A percentile compares a stretch with the other conserved stretches of the same genome.
phyloP scores from a whole-genome alignment of 1,140 invertebrate species.

The Hylaeus volcanicus region DNA sequence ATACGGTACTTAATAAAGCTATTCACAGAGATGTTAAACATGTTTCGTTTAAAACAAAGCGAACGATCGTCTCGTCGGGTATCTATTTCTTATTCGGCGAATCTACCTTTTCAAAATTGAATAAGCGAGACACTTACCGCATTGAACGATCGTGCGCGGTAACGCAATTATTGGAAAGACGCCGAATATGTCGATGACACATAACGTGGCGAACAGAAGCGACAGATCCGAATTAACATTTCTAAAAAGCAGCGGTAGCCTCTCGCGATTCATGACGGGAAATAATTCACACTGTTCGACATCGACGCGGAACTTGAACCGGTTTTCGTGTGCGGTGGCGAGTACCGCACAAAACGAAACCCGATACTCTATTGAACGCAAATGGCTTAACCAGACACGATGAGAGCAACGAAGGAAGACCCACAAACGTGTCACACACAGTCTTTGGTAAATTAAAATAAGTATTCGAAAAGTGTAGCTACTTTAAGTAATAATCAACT shows the following conservation, averaged over 20 bases:
- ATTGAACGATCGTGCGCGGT: slow-evolving; percentile 86
- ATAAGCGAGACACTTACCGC: slow-evolving; percentile 80
- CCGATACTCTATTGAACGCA: slow-evolving; percentile 69
- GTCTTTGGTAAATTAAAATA: neutral
- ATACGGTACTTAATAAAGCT: neutral
- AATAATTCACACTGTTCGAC: slow-evolving; percentile 9
- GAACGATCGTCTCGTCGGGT: neutral
- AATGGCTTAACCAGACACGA: slow-evolving; percentile 42
- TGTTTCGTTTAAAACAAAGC: too few relatives aligned
- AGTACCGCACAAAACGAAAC: slow-evolving; percentile 63
- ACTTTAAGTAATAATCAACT: too few relatives aligned
- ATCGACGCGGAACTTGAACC: slow-evolving; percentile 59
- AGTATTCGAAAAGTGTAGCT: too few relatives aligned
- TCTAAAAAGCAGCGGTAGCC: slow-evolving; percentile 64
- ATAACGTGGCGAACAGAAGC: slow-evolving; percentile 86
- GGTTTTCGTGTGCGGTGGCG: slow-evolving; percentile 59
- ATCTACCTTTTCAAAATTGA: neutral
- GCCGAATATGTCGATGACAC: slow-evolving; percentile 90
- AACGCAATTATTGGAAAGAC: slow-evolving; percentile 89
- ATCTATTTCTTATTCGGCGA: neutral
- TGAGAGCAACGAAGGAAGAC: slow-evolving; percentile 63
- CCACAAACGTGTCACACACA: slow-evolving; percentile 45
- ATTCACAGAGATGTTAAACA: too few relatives aligned
- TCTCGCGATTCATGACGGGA: slow-evolving; percentile 68
- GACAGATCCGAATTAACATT: slow-evolving; percentile 80